Evolutionary conservation across 2,797 vertebrate genomes (phyloP), one percentile per base, ranked within the genome.

Genomic region (Saxicola maurus): DNA sequence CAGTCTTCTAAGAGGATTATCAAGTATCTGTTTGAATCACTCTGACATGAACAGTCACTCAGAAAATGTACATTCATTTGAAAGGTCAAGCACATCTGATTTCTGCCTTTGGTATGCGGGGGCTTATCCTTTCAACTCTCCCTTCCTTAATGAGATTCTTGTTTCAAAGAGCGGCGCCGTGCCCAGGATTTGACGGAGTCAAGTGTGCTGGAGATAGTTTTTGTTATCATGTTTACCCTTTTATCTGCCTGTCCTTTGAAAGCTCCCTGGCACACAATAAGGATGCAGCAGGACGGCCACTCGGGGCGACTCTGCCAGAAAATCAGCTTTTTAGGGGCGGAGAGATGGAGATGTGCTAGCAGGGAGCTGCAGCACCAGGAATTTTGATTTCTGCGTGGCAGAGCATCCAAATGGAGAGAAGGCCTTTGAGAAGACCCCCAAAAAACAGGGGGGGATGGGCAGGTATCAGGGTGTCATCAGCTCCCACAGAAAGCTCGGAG

Each of bases 61-160:
- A 90, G 82, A 94, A 89, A 88, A 94, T 33, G 71, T 94, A 80
- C 88, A 66, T 91, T 96, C 92, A 78, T 94, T 92, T 94, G 90
- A 96, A 97, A 97, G 95, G 96, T 96, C 96, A 96, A 93, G 89
- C 94, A 72, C 86, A 89, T 90, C 90, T 45, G 86, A 88, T 91
- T 92, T 67, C 66, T 91, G 64, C 35, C 8, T 72, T 93, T 82
- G 91, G 78, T 92, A 65, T 90, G 92, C 78, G 7, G 38, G 93
- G 85, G 82, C 92, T 93, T 69, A 76, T 92, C 55, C 73, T 74
- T 91, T 91, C 89, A 85, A 82, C 78, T 95, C 83, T 87, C 74
- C 73, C 45, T 75, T 68, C 16, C 88, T 91, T 96, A 85, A 86
- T 96, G 93, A 95, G 91, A 92, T 89, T 53, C 87, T 92, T 90